phyloP scores from a whole-genome alignment of 2,888 invertebrate species.

The Lasius platythorax region DNA sequence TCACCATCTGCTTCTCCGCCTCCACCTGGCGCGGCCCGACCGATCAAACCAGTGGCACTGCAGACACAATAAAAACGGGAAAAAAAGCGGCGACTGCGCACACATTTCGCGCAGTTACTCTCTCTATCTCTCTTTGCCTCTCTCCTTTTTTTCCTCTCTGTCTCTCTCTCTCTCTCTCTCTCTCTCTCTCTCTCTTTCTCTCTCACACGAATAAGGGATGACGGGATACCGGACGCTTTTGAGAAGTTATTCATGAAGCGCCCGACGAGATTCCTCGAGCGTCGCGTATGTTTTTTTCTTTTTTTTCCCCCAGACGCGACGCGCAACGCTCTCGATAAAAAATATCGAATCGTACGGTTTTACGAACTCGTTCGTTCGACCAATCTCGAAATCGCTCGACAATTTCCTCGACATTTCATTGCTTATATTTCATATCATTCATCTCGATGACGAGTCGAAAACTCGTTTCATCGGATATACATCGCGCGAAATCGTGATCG shows the following conservation, averaged over 20 bases:
- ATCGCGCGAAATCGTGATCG: constrained; percentile 4
- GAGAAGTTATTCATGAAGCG: constrained; percentile 79
- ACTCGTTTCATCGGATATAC: constrained; percentile 13
- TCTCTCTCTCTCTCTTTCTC: neutral
- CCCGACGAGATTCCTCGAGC: constrained; percentile 75
- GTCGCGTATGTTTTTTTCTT: constrained; percentile 32
- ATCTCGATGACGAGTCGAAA: constrained; percentile 10
- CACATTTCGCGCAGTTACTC: constrained; percentile 60
- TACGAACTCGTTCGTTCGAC: constrained; percentile 23
- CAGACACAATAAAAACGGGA: constrained; percentile 83
- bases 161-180: neutral
- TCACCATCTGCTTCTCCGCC: constrained; percentile 75
- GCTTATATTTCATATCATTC: neutral
- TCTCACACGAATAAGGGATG: constrained; percentile 26
- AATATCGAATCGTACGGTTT: constrained; percentile 34
- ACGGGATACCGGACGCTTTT: constrained; percentile 67
- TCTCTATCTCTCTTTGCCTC: neutral
- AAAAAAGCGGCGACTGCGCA: constrained; percentile 72
- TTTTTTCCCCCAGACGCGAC: neutral
- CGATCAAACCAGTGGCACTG: constrained; percentile 81
- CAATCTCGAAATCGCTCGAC: constrained; percentile 17
- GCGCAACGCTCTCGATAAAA: constrained; percentile 33
- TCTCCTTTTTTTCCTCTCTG: neutral
- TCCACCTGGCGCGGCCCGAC: constrained; percentile 74
- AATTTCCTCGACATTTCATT: neutral